Evolutionary conservation across 1,140 invertebrate genomes (phyloP), one percentile per base, ranked within the genome.

Genomic region (Chrysoperla carnea): DNA sequence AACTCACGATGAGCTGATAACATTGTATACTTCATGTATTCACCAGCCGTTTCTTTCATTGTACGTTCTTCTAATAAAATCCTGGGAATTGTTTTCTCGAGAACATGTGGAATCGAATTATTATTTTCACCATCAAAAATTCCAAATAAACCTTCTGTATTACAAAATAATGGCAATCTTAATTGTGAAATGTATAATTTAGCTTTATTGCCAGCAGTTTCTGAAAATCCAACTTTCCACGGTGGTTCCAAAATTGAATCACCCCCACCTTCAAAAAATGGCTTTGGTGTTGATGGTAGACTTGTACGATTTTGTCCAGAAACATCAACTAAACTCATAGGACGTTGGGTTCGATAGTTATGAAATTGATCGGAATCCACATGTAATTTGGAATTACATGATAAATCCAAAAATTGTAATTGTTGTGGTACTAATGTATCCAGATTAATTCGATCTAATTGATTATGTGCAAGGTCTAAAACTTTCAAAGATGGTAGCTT

Each of bases 11-110:
- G 81, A 1, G 80, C 76, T 13, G 81, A 74, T 6, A 86, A 60
- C 37, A 86, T 64, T 1, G 83, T 85, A 53, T 84, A 86, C 55
- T 85, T 87, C 65, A 89, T 70, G 47, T 87, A 89, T 45, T 86
- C 82, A 46, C 68, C 71, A 0, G 76, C 70, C 1, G 81, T 81
- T 57, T 86, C 82, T 54, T 83, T 79, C 1, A 85, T 74, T 0
- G 81, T 78, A 48, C 76, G 69, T 58, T 87, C 83, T 59, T 86
- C 81, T 8, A 84, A 55, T 8, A 86, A 59, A 9, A 84, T 69
- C 29, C 81, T 70, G 1, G 84, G 83, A 41, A 86, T 74, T 42
- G 76, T 71, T 52, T 81, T 75, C 39, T 79, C 75, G 37, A 87
- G 64, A 15, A 75, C 66, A 49, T 66, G 69, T 8, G 77, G 77